Conservation (phyloP, 2,113 vertebrate genomes). For the Lepus europaeus region DNA sequence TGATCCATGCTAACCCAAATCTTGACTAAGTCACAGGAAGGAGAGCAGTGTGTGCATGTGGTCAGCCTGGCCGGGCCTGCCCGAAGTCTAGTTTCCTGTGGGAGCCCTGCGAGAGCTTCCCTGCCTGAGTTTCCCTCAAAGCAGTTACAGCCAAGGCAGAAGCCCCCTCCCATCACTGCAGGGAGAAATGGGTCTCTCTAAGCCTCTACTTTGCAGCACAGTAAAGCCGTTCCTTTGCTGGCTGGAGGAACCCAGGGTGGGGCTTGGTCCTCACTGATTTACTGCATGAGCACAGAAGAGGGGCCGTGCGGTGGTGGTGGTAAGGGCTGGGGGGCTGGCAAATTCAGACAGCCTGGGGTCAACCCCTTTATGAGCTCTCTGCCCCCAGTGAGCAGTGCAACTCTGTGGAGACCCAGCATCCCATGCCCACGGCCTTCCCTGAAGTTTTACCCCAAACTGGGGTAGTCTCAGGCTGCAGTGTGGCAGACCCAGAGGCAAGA, state of each 20-base stretch:
- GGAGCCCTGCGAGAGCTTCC: not conserved
- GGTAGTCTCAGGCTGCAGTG: not conserved
- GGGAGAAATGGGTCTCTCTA: not conserved
- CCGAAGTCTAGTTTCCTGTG: not conserved
- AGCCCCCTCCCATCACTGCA: not conserved
- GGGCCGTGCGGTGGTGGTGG: too few species aligned
- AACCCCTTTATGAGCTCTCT: too few species aligned
- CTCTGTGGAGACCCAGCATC: not conserved
- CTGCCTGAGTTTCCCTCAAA: not conserved
- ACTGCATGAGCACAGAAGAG: not conserved
- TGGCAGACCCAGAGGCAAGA: too few species aligned
- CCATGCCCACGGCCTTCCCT: not conserved
- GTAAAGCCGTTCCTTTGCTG: too few species aligned
- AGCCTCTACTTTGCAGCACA: too few species aligned
- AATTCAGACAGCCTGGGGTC: not conserved
- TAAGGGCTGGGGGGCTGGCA: not conserved
- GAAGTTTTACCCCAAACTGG: too few species aligned
- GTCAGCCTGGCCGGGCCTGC: not conserved
- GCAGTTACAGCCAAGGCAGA: not conserved
- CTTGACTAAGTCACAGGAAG: not conserved
- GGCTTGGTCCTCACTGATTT: not conserved
- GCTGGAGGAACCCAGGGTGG: not conserved
- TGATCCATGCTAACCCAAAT: not conserved
- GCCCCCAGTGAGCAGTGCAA: not conserved
- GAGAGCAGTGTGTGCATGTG: fast-evolving